phyloP scores from a whole-genome alignment of 1,140 invertebrate genomes.

The Zaprionus tsacasi region DNA sequence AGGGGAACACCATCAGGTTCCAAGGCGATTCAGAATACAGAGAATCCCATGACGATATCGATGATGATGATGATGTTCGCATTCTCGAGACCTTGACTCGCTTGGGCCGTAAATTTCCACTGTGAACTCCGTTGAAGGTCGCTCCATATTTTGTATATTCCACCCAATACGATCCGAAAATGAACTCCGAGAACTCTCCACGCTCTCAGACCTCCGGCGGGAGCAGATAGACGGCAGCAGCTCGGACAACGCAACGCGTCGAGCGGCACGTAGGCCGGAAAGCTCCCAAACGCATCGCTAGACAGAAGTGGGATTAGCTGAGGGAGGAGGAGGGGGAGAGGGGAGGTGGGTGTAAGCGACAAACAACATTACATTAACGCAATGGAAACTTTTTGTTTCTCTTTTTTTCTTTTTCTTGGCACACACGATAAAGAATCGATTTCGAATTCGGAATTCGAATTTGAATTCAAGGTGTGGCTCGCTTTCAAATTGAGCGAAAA shows the following conservation, averaged over 20 bases:
- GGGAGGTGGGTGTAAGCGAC: slow-evolving; percentile 14
- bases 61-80: not conserved
- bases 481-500: not conserved
- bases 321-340: not conserved
- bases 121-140: slow-evolving; percentile 39
- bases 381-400: slow-evolving; percentile 13
- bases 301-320: slow-evolving; percentile 30
- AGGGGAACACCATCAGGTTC: slow-evolving; percentile 8
- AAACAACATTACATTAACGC: slow-evolving; percentile 14
- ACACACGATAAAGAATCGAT: slow-evolving; percentile 7
- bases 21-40: slow-evolving; percentile 29
- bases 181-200: slow-evolving; percentile 42
- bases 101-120: slow-evolving; percentile 47
- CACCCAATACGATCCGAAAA: not conserved
- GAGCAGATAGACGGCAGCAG: slow-evolving; percentile 7
- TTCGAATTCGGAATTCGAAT: not conserved
- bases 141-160: not conserved
- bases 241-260: slow-evolving; percentile 56
- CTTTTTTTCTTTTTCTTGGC: not conserved
- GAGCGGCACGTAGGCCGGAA: slow-evolving; percentile 65
- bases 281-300: slow-evolving; percentile 31
- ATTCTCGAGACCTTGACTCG: slow-evolving; percentile 40
- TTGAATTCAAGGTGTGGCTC: slow-evolving; percentile 9
- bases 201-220: slow-evolving; percentile 9
- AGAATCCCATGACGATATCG: not conserved